Conservation (phyloP, 2,797 vertebrate species). For the Gallinago stenura region DNA sequence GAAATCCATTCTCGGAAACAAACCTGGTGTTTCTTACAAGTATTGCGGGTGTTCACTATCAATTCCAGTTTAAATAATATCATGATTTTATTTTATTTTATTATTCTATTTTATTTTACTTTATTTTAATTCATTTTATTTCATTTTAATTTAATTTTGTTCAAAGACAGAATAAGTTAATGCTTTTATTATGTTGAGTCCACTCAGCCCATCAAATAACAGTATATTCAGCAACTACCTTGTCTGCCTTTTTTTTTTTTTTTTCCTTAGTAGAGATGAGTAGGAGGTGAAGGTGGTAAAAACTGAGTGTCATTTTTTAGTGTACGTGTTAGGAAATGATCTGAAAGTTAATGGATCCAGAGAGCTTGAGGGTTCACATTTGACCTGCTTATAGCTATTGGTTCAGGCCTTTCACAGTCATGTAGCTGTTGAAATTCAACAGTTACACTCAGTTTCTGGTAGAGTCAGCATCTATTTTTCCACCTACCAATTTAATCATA, state of each 20-base stretch:
- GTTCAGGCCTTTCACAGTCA: not conserved
- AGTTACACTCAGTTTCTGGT: slow-evolving; percentile 24
- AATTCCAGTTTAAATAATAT: not conserved
- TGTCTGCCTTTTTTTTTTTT: not conserved
- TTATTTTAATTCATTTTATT: not conserved
- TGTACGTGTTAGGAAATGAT: not conserved
- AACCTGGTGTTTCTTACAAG: rapidly evolving
- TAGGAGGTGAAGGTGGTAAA: not conserved
- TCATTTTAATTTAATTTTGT: not conserved
- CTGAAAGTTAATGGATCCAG: slow-evolving; percentile 15
- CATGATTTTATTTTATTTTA: not conserved
- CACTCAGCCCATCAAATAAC: not conserved
- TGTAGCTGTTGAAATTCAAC: slow-evolving; percentile 43
- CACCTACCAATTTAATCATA: slow-evolving; percentile 18
- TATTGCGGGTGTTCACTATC: not conserved
- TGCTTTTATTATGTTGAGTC: not conserved
- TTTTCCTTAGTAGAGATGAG: not conserved
- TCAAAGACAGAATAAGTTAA: not conserved
- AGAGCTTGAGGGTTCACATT: slow-evolving; percentile 13
- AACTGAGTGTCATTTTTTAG: not conserved
- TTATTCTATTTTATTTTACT: not conserved
- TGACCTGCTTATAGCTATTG: slow-evolving; percentile 25
- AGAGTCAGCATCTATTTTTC: slow-evolving; percentile 40
- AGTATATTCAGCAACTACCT: not conserved
- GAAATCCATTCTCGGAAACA: not conserved